Percentiles rank a stretch among this genome's conserved stretches.
phyloP scores from a whole-genome alignment of 2,113 vertebrate genomes.

The Hemiscyllium ocellatum region DNA sequence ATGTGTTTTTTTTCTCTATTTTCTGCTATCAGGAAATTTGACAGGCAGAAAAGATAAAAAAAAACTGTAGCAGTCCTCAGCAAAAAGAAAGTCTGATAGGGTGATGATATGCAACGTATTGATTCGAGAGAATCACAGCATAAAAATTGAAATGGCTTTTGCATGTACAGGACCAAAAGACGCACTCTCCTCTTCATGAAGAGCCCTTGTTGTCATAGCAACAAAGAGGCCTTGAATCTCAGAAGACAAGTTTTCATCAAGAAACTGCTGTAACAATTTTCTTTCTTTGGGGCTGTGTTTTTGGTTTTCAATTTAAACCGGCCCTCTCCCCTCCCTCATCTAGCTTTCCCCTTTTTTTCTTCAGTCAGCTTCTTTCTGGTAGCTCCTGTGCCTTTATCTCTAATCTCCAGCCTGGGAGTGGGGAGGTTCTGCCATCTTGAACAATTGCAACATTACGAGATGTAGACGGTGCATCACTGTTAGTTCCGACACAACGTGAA shows the following conservation, averaged over 20 bases:
- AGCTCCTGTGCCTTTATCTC: not conserved
- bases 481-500: not conserved
- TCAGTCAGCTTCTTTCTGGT: not conserved
- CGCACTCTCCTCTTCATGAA: not conserved
- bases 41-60: not conserved
- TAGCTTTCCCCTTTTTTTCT: not conserved
- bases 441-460: too few species aligned
- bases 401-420: not conserved
- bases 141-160: constrained; percentile 25
- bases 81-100: not conserved
- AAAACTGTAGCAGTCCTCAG: not conserved
- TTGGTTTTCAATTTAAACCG: not conserved
- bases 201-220: not conserved
- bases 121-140: not conserved
- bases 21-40: constrained; percentile 22
- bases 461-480: not conserved
- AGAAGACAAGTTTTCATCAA: not conserved
- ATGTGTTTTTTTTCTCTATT: not conserved
- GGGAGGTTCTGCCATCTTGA: not conserved
- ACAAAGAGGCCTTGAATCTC: not conserved
- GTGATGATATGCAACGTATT: not conserved
- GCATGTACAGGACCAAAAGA: not conserved
- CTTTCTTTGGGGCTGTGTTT: not conserved
- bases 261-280: not conserved
- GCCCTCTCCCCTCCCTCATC: not conserved